phyloP scores from a whole-genome alignment of 2,113 vertebrate species.

The Pterocles orientalis region DNA sequence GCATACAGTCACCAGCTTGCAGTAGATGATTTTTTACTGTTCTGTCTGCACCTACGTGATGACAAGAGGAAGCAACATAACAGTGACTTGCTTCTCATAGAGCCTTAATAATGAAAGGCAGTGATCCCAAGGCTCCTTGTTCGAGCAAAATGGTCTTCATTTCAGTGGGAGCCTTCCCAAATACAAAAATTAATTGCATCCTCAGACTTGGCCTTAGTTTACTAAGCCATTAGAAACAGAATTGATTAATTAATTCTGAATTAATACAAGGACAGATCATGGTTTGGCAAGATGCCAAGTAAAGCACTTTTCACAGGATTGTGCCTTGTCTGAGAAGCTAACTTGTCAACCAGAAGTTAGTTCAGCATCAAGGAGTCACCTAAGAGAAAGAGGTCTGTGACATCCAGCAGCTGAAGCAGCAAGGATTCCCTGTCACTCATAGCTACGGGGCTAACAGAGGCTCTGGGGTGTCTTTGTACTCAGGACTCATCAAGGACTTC shows the following conservation, averaged over 20 bases:
- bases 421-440: background rate
- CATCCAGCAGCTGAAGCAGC: background rate
- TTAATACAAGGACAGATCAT: background rate
- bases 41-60: background rate
- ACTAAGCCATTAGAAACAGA: background rate
- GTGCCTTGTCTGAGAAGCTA: background rate
- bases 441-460: background rate
- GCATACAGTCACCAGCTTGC: background rate
- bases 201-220: background rate
- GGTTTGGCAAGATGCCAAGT: background rate
- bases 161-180: background rate
- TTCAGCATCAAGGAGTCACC: background rate
- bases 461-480: background rate
- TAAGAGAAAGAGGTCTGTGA: background rate
- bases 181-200: background rate
- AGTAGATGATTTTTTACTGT: background rate
- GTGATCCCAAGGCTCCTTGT: background rate
- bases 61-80: background rate
- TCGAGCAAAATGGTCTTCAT: background rate
- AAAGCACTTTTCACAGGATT: conserved; percentile 6
- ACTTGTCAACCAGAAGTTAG: background rate
- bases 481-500: background rate
- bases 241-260: background rate
- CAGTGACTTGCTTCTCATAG: background rate
- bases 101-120: background rate